Base-by-base conservation (phyloP, 92 coral and sea anemone genomes). In the Muricea muricata region DNA sequence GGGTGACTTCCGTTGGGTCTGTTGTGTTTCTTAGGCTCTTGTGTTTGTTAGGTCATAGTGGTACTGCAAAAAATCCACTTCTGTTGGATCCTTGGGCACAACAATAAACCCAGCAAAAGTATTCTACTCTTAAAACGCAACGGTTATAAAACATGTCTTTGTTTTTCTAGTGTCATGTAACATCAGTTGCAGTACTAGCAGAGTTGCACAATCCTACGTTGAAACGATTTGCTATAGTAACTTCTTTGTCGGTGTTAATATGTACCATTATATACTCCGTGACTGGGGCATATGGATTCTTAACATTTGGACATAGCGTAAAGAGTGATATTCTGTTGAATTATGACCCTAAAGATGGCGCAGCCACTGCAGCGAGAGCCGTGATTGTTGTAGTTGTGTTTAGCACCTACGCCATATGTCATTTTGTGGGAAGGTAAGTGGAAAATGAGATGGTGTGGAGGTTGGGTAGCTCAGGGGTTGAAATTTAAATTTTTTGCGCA, bases 381-480 rank as follows among this genome's bases (percentile, higher is more conserved):
- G 88, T 81, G 57, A 79, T 95, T 15, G 93, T 94, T 6, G 33
- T 91, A 0, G 90, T 95, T 45, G 95, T 95, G 9, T 80, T 95
- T 73, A 93, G 97, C 39, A 91, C 98, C 0, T 83, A 85, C 37
- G 98, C 98, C 26, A 70, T 88, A 55, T 94, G 92, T 5, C 83
- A 87, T 78, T 94, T 94, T 63, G 92, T 97, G 67, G 98, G 98
- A 65, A 94, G 98, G 98, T 94, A 83, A 75, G n/a, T n/a, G n/a
- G n/a, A n/a, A n/a, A n/a, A n/a, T n/a, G n/a, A n/a, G n/a, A n/a
- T n/a, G n/a, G n/a, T n/a, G n/a, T n/a, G n/a, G n/a, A n/a, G n/a
- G n/a, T n/a, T n/a, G n/a, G n/a, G n/a, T n/a, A n/a, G n/a, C n/a
- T n/a, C n/a, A n/a, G n/a, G n/a, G n/a, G n/a, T n/a, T n/a, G n/a